Evolutionary conservation across 2,888 invertebrate species (phyloP).

Genomic region (Heteropelma amictum): DNA sequence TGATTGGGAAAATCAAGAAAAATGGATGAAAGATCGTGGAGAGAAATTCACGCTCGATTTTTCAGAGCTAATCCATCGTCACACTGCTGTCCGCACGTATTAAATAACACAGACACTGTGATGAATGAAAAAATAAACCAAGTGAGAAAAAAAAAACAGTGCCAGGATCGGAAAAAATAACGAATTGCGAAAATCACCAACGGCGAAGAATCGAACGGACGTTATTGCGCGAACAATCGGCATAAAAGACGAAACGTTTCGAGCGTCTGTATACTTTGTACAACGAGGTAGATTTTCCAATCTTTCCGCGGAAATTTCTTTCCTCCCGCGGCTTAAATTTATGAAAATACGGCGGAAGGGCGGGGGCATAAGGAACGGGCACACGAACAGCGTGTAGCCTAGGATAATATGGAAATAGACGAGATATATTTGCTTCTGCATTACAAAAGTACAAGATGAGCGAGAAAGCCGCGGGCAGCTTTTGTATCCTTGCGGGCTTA

Average conservation of each 20-base stretch:
- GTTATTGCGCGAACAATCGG: no score
- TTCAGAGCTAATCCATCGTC: neutral
- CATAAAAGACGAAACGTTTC: no score
- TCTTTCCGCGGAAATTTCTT: no score
- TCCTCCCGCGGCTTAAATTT: neutral
- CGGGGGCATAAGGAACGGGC: neutral
- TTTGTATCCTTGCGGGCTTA: constrained; percentile 32
- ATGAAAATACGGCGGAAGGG: neutral
- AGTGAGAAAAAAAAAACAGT: neutral
- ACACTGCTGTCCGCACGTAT: no score
- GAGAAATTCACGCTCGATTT: neutral
- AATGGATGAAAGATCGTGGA: neutral
- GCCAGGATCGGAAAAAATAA: no score
- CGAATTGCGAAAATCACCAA: no score
- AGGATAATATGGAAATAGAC: constrained; percentile 28
- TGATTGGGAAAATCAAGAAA: neutral
- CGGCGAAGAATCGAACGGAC: no score
- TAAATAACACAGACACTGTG: neutral
- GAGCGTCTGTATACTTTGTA: no score
- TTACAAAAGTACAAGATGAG: constrained; percentile 15
- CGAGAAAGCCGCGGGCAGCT: constrained; percentile 6
- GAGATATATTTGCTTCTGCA: constrained; percentile 13
- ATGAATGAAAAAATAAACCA: neutral
- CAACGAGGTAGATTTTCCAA: no score
- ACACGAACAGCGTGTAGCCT: no score